These are phyloP conservation scores for Thunnus thynnus DNA, from an alignment of 2,113 vertebrate genomes.

Conservation along the genomic window DNA sequence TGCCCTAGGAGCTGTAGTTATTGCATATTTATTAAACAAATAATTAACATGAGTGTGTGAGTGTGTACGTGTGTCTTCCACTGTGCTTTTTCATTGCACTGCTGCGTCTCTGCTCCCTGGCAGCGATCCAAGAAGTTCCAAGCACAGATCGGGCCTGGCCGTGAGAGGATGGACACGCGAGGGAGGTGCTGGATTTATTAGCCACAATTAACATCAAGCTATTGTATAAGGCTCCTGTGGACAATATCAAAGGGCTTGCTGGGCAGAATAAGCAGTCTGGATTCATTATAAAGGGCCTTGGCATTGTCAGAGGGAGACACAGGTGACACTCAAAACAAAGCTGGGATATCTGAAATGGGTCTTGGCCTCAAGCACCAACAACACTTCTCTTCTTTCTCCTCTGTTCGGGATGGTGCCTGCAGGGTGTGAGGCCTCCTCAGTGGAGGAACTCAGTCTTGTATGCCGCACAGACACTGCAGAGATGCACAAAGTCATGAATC, in stretches of 20 bases:
- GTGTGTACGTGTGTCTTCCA: slow-evolving; percentile 31
- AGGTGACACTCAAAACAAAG: slow-evolving; percentile 55
- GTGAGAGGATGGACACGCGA: slow-evolving; percentile 17
- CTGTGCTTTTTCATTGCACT: slow-evolving; percentile 61
- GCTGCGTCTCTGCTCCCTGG: slow-evolving; percentile 64
- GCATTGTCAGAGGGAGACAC: slow-evolving; percentile 48
- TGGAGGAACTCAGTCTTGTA: slow-evolving; percentile 27
- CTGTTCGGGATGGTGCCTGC: slow-evolving; percentile 26
- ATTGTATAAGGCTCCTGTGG: slow-evolving; percentile 58
- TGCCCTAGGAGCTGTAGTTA: slow-evolving; percentile 65
- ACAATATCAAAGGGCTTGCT: slow-evolving; percentile 60
- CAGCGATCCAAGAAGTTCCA: slow-evolving; percentile 63
- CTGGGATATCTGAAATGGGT: slow-evolving; percentile 39
- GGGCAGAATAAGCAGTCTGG: slow-evolving; percentile 50
- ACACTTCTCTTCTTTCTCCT: background rate
- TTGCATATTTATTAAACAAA: slow-evolving; percentile 83
- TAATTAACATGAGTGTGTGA: slow-evolving; percentile 70
- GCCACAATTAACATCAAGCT: slow-evolving; percentile 77
- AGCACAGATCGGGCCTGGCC: slow-evolving; percentile 43
- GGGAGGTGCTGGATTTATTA: slow-evolving; percentile 72
- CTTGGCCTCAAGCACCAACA: slow-evolving; percentile 5
- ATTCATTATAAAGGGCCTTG: slow-evolving; percentile 62
- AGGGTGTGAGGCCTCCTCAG: slow-evolving; percentile 33
- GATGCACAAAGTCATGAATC: slow-evolving; percentile 55
- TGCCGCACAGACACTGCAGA: slow-evolving; percentile 40